phyloP scores from a whole-genome alignment of 2,888 invertebrate species.

The Melieria picta region DNA sequence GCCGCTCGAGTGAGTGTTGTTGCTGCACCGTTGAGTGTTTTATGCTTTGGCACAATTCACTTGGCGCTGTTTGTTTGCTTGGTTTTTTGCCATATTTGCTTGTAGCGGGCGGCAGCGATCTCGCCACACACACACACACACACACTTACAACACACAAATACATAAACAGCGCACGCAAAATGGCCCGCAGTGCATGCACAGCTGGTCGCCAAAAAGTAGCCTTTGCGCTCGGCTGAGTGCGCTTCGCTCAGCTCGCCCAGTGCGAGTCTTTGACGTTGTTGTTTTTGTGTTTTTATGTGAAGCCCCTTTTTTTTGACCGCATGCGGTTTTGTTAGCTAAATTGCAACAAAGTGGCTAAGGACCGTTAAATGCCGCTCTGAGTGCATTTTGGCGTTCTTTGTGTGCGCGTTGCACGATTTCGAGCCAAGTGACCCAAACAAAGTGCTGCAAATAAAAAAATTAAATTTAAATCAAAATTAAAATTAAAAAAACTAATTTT shows the following conservation, averaged over 20 bases:
- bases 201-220: conserved; percentile 42
- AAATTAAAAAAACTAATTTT: too few species aligned
- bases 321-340: conserved; percentile 33
- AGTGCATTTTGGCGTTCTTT: neutral
- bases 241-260: conserved; percentile 10
- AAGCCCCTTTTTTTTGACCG: too few species aligned
- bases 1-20: conserved; percentile 24
- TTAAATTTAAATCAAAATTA: too few species aligned
- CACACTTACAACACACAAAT: conserved; percentile 12
- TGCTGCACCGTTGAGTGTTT: conserved; percentile 48
- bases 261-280: conserved; percentile 17
- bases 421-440: conserved; percentile 4
- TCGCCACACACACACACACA: neutral
- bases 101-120: neutral
- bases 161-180: conserved; percentile 14
- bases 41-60: conserved; percentile 39
- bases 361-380: conserved; percentile 9
- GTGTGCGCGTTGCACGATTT: neutral
- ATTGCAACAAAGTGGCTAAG: conserved; percentile 36
- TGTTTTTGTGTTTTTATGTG: too few species aligned
- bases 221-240: conserved; percentile 31
- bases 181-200: conserved; percentile 44
- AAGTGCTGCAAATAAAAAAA: too few species aligned
- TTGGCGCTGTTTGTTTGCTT: conserved; percentile 19
- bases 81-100: conserved; percentile 6